These are phyloP conservation scores for Actinopyga echinites DNA, from an alignment of 53 echinoderm and acorn worm species.

Conservation along the genomic window DNA sequence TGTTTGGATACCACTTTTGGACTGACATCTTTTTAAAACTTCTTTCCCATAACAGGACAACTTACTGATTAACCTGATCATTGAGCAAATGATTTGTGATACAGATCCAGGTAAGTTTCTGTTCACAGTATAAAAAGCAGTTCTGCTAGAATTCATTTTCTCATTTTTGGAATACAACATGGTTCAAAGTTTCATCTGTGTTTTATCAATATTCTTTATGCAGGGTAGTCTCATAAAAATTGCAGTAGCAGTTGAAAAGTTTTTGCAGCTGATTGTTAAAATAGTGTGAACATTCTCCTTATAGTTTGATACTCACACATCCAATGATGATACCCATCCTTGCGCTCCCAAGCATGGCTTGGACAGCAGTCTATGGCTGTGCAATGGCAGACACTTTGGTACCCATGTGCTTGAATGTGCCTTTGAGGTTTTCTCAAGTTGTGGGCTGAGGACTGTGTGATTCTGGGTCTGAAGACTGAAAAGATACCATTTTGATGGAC, in stretches of 20 bases:
- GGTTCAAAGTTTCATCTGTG: too few relatives aligned
- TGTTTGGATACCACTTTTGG: too few relatives aligned
- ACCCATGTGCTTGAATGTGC: slow-evolving; percentile 29
- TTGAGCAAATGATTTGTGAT: slow-evolving; percentile 99
- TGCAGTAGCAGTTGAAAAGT: too few relatives aligned
- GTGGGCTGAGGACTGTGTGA: slow-evolving; percentile 31
- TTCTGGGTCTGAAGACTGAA: too few relatives aligned
- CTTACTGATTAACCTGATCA: slow-evolving; percentile 89
- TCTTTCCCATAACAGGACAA: slow-evolving; percentile 68
- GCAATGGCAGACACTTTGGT: slow-evolving; percentile 36
- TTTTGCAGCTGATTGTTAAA: too few relatives aligned
- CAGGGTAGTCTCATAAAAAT: too few relatives aligned
- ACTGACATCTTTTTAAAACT: neutral
- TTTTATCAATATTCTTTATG: too few relatives aligned
- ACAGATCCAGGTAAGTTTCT: slow-evolving; percentile 86
- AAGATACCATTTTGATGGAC: too few relatives aligned
- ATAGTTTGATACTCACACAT: neutral
- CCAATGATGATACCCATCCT: slow-evolving; percentile 35
- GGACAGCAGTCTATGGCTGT: neutral
- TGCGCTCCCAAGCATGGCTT: slow-evolving; percentile 31
- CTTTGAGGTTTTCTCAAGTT: slow-evolving; percentile 24
- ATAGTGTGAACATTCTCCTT: too few relatives aligned
- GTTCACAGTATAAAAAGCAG: neutral
- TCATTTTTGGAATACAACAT: too few relatives aligned
- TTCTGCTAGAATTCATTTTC: neutral